Evolutionary conservation across 2,888 invertebrate species (phyloP).

Genomic region (Mythimna albipuncta): DNA sequence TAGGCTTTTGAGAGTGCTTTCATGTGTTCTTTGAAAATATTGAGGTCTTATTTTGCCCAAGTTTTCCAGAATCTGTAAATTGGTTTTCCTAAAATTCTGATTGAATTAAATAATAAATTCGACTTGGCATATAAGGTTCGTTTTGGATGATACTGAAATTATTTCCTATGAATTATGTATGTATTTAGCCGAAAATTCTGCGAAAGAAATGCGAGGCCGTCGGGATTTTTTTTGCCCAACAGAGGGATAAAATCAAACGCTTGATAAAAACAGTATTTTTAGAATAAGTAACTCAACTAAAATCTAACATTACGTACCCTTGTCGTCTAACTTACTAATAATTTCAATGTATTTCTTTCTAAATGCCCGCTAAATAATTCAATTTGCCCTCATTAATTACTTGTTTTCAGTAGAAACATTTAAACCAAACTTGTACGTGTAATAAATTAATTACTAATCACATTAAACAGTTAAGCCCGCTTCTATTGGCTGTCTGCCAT

Average conservation of each 20-base stretch:
- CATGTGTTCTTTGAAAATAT: slow-evolving; percentile 15
- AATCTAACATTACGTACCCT: no score
- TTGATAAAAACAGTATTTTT: no score
- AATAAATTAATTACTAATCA: slow-evolving; percentile 36
- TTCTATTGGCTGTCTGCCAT: slow-evolving; percentile 27
- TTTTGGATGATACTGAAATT: no score
- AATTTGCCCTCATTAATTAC: not conserved
- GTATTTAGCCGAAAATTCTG: no score
- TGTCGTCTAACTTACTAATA: not conserved
- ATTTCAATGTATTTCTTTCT: not conserved
- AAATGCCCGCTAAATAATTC: not conserved
- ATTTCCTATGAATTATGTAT: no score
- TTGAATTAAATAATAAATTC: no score
- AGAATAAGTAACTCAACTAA: no score
- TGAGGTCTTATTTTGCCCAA: not conserved
- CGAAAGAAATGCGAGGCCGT: no score
- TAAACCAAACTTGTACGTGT: not conserved
- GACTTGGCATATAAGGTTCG: no score
- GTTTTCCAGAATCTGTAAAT: not conserved
- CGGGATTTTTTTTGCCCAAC: no score
- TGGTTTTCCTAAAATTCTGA: no score
- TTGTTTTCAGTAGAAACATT: slow-evolving; percentile 8
- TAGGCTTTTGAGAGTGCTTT: slow-evolving; percentile 20
- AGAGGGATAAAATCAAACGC: no score
- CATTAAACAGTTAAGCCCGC: slow-evolving; percentile 17